Conservation (phyloP, 2,797 vertebrate species). For the Chromobotia macracanthus region DNA sequence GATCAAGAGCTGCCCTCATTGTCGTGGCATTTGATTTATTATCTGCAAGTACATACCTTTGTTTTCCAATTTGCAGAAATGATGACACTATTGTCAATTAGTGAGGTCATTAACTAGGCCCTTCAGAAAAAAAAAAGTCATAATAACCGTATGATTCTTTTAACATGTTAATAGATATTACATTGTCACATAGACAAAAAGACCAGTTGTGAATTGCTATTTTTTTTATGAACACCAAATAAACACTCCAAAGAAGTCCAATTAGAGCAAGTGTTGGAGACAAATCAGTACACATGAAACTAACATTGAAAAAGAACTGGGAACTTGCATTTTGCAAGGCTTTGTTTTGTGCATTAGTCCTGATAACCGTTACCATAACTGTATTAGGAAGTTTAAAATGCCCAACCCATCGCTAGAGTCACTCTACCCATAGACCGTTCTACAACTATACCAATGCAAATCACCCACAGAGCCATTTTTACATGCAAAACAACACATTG, state of each 20-base stretch:
- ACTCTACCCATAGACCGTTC: slow-evolving; percentile 63
- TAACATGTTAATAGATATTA: not conserved
- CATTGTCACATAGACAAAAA: not conserved
- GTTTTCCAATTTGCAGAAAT: slow-evolving; percentile 74
- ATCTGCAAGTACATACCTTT: slow-evolving; percentile 71
- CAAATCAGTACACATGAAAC: not conserved
- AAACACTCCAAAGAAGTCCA: too few species aligned
- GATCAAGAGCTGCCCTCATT: slow-evolving; percentile 79
- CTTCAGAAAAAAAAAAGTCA: slow-evolving; percentile 23
- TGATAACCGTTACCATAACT: slow-evolving; percentile 63
- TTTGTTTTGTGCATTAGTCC: slow-evolving; percentile 25
- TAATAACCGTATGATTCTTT: slow-evolving; percentile 32
- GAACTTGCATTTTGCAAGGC: not conserved
- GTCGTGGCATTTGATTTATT: slow-evolving; percentile 78
- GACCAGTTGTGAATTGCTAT: not conserved
- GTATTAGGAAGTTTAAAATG: slow-evolving; percentile 59
- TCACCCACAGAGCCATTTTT: slow-evolving; percentile 53
- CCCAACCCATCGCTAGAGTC: slow-evolving; percentile 58
- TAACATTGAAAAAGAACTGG: not conserved
- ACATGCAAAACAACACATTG: slow-evolving; percentile 69
- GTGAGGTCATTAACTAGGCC: slow-evolving; percentile 66
- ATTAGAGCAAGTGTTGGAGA: not conserved
- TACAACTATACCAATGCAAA: slow-evolving; percentile 72
- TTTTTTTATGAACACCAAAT: not conserved
- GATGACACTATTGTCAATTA: slow-evolving; percentile 60